phyloP scores from a whole-genome alignment of 2,113 vertebrate species.

The Todiramphus chloris region DNA sequence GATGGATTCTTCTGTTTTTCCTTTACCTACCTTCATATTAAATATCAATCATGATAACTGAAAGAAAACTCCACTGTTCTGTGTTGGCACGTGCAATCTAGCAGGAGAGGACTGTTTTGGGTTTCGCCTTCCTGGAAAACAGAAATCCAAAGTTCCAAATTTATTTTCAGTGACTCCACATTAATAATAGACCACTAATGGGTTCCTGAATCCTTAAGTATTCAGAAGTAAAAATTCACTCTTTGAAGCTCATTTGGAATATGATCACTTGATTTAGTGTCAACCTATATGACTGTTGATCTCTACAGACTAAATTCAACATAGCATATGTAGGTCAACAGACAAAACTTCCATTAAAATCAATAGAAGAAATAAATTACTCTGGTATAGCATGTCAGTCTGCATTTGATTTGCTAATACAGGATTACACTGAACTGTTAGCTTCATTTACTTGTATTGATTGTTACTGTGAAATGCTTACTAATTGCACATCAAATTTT shows the following conservation, averaged over 20 bases:
- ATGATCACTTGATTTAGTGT: not conserved
- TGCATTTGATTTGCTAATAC: conserved; percentile 36
- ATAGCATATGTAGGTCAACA: conserved; percentile 22
- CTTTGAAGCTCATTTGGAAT: not conserved
- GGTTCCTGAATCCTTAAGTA: not conserved
- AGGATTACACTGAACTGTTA: conserved; percentile 39
- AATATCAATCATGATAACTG: not conserved
- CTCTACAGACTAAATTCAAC: not conserved
- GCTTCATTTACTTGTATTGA: conserved; percentile 54
- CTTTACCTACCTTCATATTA: not conserved
- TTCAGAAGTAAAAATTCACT: not conserved
- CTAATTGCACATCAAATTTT: conserved; percentile 54
- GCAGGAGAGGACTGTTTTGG: not conserved
- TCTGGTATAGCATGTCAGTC: not conserved
- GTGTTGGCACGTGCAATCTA: not conserved
- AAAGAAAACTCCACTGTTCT: not conserved
- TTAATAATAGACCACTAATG: not conserved
- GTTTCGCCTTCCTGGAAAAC: not conserved
- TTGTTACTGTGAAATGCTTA: conserved; percentile 39
- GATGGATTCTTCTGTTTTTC: not conserved
- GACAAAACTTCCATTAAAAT: conserved; percentile 8
- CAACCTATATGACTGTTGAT: not conserved
- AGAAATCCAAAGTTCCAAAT: not conserved
- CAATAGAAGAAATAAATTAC: conserved; percentile 46
- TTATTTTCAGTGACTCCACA: not conserved